phyloP scores from a whole-genome alignment of 1,140 invertebrate genomes.

The Drosophila triauraria region DNA sequence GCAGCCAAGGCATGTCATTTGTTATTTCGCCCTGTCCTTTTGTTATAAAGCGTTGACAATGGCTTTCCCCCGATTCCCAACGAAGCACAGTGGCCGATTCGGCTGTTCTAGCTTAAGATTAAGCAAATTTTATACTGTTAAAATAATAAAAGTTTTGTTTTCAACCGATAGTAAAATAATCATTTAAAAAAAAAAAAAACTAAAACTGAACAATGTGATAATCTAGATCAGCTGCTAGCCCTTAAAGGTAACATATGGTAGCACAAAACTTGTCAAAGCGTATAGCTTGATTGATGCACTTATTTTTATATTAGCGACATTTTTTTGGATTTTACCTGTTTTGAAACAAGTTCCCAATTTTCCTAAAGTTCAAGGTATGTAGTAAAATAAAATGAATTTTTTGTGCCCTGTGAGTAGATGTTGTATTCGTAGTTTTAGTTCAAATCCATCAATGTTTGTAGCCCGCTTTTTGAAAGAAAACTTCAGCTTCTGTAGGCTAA shows the following conservation, averaged over 20 bases:
- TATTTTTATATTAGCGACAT: background rate
- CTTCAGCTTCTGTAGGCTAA: background rate
- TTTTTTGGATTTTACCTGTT: too few species aligned
- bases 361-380: too few species aligned
- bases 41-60: background rate
- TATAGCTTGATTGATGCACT: background rate
- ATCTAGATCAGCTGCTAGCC: too few species aligned
- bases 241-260: too few species aligned
- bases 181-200: background rate
- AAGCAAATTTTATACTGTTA: conserved; percentile 1
- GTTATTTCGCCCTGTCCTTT: background rate
- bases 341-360: background rate
- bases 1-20: background rate
- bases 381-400: background rate
- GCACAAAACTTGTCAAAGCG: background rate
- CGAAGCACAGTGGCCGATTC: background rate
- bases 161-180: conserved; percentile 1
- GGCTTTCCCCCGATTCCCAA: background rate
- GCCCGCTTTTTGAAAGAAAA: background rate
- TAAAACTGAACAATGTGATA: background rate
- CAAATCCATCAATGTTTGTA: conserved; percentile 1
- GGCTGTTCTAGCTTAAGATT: conserved; percentile 6
- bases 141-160: conserved; percentile 2
- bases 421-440: background rate
- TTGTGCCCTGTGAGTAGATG: background rate